phyloP scores from a whole-genome alignment of 2,888 invertebrate species.

The Euspilapteryx auroguttella region DNA sequence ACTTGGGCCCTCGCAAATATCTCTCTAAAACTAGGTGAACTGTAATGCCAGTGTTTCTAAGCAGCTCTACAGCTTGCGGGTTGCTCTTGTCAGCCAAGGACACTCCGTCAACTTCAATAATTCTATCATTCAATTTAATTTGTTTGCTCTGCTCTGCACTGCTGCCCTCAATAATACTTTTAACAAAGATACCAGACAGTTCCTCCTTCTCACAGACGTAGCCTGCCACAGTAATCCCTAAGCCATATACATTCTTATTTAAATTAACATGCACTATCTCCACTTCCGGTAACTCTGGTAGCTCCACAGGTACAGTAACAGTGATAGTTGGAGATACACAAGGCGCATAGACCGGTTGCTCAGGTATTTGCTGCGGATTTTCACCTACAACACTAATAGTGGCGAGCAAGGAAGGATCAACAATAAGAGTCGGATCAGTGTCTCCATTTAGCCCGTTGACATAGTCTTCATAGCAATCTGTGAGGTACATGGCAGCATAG shows the following conservation, averaged over 20 bases:
- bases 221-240: slow-evolving; percentile 95
- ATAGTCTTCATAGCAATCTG: slow-evolving; percentile 37
- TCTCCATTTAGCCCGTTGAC: slow-evolving; percentile 36
- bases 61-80: slow-evolving; percentile 93
- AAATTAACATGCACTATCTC: slow-evolving; percentile 89
- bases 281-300: slow-evolving; percentile 80
- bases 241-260: slow-evolving; percentile 87
- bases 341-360: slow-evolving; percentile 32
- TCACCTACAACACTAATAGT: slow-evolving; percentile 47
- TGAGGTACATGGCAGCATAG: slow-evolving; percentile 62
- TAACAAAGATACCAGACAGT: slow-evolving; percentile 98
- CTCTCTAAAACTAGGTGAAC: slow-evolving; percentile 90
- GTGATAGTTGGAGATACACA: slow-evolving; percentile 44
- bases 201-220: slow-evolving; percentile 98
- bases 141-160: slow-evolving; percentile 91
- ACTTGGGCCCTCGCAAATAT: slow-evolving; percentile 91
- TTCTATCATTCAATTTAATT: slow-evolving; percentile 95
- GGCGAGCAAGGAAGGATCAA: slow-evolving; percentile 26
- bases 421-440: too few species aligned
- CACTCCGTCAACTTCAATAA: slow-evolving; percentile 92
- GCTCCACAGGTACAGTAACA: slow-evolving; percentile 48
- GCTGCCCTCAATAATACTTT: slow-evolving; percentile 96
- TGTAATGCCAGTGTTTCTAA: slow-evolving; percentile 89
- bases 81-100: slow-evolving; percentile 91
- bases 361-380: slow-evolving; percentile 40